Base-by-base conservation (phyloP, 2,888 invertebrate species). In the Thera britannica region DNA sequence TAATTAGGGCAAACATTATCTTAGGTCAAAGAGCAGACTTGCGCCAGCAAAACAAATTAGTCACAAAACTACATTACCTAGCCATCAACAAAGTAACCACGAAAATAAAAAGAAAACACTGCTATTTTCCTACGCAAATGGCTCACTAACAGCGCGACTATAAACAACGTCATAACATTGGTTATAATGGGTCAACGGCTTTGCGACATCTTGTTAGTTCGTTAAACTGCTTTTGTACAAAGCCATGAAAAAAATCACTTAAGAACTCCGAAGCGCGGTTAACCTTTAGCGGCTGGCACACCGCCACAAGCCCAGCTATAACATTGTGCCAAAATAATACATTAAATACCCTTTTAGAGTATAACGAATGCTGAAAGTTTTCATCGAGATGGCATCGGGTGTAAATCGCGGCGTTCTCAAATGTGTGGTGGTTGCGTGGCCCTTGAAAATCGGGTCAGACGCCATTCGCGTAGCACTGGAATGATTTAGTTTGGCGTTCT, bases 261-360 rank as follows among this genome's bases (percentile, higher is more conserved):
- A 90, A 87, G 89, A 89, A 88, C 83, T 84, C 87, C 83, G 81
- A 81, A 78, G 83, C 81, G 82, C 82, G 82, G 79, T 85, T 88
- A 90, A 89, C 90, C 89, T 90, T 91, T 86, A 87, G 84, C 81
- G 75, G 85, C 80, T 92, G 92, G 92, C 92, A 85, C 77, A 59
- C 58, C 75, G 91, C 92, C 92, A 93, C 81, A 72, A 72, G 72
- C 73, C 73, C 73, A 78, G 79, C 79, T 86, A 83, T 85, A 84
- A 85, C 86, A 83, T 84, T 86, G 87, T 90, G 90, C 90, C 90
- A 90, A 90, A 90, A 90, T 90, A 92, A 90, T 87, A 86, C 86
- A 91, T 92, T 91, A 88, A 90, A 91, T 91, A 84, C 83, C 83
- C 83, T 89, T 90, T 84, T 80, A 78, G 75, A 80, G 81, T 83